Conservation (phyloP, 2,797 vertebrate genomes). For the Typhlichthys eigenmanni region DNA sequence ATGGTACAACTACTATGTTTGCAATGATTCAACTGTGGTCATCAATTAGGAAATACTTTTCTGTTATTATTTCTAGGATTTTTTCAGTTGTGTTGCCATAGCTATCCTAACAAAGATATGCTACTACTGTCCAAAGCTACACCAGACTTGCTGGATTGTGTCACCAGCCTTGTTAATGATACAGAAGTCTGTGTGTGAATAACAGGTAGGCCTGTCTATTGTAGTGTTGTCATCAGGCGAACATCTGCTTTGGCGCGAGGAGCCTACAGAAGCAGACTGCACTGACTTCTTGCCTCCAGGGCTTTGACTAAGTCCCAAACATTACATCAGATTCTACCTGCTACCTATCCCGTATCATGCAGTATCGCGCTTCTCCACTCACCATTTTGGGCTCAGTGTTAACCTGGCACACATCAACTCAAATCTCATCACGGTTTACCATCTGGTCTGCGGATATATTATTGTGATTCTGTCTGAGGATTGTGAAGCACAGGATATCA, state of each 20-base stretch:
- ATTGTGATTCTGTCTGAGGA: conserved; percentile 46
- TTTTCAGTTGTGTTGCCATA: too few species aligned
- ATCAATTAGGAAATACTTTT: too few species aligned
- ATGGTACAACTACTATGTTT: too few species aligned
- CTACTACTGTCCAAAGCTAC: neutral
- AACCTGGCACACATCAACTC: conserved; percentile 66
- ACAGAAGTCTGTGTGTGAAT: conserved; percentile 37
- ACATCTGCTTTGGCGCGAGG: conserved; percentile 75
- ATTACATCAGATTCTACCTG: conserved; percentile 73
- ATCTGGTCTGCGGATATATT: conserved; percentile 39
- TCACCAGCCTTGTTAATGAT: conserved; percentile 27
- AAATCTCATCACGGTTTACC: conserved; percentile 59
- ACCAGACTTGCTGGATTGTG: conserved; percentile 2
- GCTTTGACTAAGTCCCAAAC: conserved; percentile 66
- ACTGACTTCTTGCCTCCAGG: conserved; percentile 60
- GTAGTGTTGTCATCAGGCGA: conserved; percentile 62
- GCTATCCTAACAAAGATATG: too few species aligned
- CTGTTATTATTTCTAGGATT: too few species aligned
- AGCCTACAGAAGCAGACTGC: conserved; percentile 62
- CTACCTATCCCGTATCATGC: conserved; percentile 67
- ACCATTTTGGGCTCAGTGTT: conserved; percentile 57
- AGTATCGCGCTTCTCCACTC: conserved; percentile 59
- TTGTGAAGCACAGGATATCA: conserved; percentile 39
- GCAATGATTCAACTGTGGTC: too few species aligned
- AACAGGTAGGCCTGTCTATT: conserved; percentile 51